Base-by-base conservation (phyloP, 2,113 vertebrate species). In the Pyrgilauda ruficollis region DNA sequence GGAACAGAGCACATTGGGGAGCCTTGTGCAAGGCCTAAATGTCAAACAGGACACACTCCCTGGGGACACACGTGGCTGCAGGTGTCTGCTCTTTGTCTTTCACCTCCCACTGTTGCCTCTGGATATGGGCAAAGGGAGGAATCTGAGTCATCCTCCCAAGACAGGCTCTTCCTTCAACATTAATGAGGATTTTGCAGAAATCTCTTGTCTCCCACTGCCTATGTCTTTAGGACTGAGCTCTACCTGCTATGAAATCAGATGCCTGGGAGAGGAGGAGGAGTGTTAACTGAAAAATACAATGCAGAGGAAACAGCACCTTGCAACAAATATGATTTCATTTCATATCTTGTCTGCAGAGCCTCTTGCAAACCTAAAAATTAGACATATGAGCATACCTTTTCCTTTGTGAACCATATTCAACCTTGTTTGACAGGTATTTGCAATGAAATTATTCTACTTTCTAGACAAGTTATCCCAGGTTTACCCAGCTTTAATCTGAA, bases 401-500 rank as follows among this genome's bases (percentile, higher is more conserved):
- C 59, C 46, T 90, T 74, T 73, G 27, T 79, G 81, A 73, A 58
- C 61, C 33, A 67, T 41, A 88, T 78, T 95, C 91, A 68, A 64
- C 67, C 15, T 86, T 63, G 24, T 30, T 70, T 93, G 68, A 90
- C 67, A n/a, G 21, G 23, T 73, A 82, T 86, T 80, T 94, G 62
- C 87, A 61, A 37, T 72, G 2, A 92, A 92, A 78, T 61, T 0
- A 87, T 69, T 91, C 43, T 53, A 6, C 43, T 85, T 93, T 66
- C 67, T 33, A 59, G 50, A 55, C 67, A 91, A 91, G 61, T 83
- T 95, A 47, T 59, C 39, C 75, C 50, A 70, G 19, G 24, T 67
- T 85, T 87, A 31, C 16, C 10, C 15, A 67, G 78, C 87, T 96
- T 95, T 96, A 83, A 91, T 91, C 84, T 91, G 37, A 96, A 83